Evolutionary conservation across 2,113 vertebrate species (phyloP).

Genomic region (Bucco capensis): DNA sequence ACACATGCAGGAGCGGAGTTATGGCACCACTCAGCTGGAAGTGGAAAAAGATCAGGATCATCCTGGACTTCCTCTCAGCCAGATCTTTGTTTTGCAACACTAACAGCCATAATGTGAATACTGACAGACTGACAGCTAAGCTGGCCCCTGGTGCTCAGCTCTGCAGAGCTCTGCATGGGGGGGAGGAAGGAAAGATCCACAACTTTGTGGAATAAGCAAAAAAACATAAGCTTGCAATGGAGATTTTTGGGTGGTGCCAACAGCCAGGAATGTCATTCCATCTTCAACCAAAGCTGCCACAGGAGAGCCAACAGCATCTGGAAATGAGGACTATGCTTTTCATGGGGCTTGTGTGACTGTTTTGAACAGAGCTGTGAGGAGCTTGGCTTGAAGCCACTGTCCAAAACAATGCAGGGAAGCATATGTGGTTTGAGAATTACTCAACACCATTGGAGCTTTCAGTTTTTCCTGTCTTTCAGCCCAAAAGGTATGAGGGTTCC

Average conservation of each 20-base stretch:
- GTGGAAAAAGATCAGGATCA: background rate
- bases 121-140: background rate
- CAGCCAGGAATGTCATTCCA: background rate
- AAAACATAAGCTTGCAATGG: background rate
- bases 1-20: background rate
- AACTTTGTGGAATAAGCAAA: background rate
- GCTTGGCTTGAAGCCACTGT: conserved; percentile 22
- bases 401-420: conserved; percentile 55
- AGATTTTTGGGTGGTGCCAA: background rate
- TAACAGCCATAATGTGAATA: background rate
- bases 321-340: background rate
- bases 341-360: background rate
- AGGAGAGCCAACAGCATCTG: background rate
- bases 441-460: conserved; percentile 8
- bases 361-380: background rate
- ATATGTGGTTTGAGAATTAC: conserved; percentile 33
- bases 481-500: conserved; percentile 7
- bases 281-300: background rate
- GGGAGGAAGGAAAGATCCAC: background rate
- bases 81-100: background rate
- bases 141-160: background rate
- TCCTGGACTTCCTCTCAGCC: background rate
- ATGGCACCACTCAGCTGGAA: background rate
- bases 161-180: background rate
- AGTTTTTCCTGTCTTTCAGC: conserved; percentile 54